Percentiles rank a stretch among this genome's conserved stretches.
These are phyloP conservation scores for Rhopilema esculentum DNA, from an alignment of 30 jellyfish, hydroid and myxozoan genomes.

Conservation along the genomic window DNA sequence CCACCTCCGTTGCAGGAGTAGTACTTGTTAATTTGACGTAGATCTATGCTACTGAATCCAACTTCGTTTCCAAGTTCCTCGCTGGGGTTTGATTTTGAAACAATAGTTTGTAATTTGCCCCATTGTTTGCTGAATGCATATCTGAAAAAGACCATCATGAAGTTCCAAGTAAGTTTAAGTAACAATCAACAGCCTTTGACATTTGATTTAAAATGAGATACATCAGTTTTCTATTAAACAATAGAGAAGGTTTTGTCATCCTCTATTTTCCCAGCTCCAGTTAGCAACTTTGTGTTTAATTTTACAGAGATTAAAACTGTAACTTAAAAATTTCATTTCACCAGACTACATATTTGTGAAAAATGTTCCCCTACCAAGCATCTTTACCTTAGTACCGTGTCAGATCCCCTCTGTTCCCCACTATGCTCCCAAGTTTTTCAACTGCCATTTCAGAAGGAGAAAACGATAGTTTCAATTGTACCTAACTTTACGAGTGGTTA, in stretches of 20 bases:
- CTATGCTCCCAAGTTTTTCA: no score
- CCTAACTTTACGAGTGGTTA: no score
- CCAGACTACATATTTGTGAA: no score
- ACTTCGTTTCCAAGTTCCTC: slow-evolving; percentile 55
- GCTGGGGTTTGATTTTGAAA: slow-evolving; percentile 31
- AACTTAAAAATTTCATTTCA: no score
- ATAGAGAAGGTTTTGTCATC: neutral
- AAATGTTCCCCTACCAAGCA: no score
- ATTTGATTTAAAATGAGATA: neutral
- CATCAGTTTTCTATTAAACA: neutral
- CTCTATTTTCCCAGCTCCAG: no score
- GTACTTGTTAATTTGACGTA: slow-evolving; percentile 50
- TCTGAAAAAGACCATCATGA: neutral
- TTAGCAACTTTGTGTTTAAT: no score
- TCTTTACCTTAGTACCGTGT: no score
- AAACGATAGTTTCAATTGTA: no score
- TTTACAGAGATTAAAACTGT: no score
- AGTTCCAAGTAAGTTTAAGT: neutral
- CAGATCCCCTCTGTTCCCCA: no score
- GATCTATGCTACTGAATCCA: slow-evolving; percentile 56
- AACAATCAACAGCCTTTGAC: neutral
- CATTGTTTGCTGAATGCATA: slow-evolving; percentile 55
- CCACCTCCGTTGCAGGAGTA: slow-evolving; percentile 61
- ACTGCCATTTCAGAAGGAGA: no score
- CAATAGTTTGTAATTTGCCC: slow-evolving; percentile 52